phyloP scores from a whole-genome alignment of 2,888 invertebrate species.

The Melieria omissa region DNA sequence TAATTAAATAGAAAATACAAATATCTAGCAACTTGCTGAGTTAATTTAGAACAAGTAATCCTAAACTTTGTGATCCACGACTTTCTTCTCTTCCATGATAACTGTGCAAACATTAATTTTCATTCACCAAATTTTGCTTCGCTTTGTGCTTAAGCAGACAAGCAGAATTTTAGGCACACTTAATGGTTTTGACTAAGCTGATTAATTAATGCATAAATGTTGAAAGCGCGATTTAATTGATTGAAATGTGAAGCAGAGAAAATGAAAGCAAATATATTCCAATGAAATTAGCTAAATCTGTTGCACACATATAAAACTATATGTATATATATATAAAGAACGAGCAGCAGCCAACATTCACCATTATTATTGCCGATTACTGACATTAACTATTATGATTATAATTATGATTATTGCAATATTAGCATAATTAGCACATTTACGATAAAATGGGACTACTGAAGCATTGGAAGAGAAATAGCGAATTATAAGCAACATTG shows the following conservation, averaged over 20 bases:
- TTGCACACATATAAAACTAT: conserved; percentile 1
- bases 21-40: background rate
- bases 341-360: conserved; percentile 7
- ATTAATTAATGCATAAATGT: no score
- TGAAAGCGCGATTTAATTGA: no score
- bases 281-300: no score
- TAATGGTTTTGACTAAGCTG: background rate
- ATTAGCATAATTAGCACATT: conserved; percentile 21
- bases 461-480: background rate
- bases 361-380: conserved; percentile 19
- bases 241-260: no score
- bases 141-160: no score
- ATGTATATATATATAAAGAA: conserved; percentile 8
- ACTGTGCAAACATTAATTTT: conserved; percentile 26
- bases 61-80: conserved; percentile 41
- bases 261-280: no score
- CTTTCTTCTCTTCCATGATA: conserved; percentile 42
- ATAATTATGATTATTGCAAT: no score
- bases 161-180: background rate
- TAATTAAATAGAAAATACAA: background rate
- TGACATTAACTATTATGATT: background rate
- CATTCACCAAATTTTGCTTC: conserved; percentile 5
- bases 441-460: background rate
- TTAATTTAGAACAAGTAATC: conserved; percentile 25
- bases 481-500: background rate